These are phyloP conservation scores for Enteromius argenteus DNA, from an alignment of 2,797 vertebrate species.

Conservation along the genomic window DNA sequence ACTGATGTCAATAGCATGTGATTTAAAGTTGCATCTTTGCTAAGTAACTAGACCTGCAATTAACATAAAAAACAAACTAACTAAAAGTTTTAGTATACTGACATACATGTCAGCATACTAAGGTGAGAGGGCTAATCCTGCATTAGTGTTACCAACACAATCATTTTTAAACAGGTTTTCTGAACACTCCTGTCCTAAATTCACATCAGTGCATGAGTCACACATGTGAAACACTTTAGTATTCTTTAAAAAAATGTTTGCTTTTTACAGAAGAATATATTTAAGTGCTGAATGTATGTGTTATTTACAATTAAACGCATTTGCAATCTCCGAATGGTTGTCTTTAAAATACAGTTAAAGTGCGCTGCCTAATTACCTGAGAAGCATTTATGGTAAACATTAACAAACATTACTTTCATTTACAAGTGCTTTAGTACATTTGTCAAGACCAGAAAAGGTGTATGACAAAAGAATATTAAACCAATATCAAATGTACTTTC, in stretches of 20 bases:
- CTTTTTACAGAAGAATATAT: too few relatives aligned
- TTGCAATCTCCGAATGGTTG: neutral
- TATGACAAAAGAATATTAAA: neutral
- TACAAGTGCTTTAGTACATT: too few relatives aligned
- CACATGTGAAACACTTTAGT: neutral
- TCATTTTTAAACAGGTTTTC: neutral
- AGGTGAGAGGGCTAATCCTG: neutral
- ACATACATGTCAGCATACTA: neutral
- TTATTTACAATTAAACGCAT: neutral
- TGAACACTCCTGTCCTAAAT: neutral
- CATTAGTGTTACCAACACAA: neutral
- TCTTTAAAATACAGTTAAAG: neutral
- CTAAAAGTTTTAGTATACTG: neutral
- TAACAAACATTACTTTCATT: neutral
- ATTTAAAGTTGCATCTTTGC: neutral
- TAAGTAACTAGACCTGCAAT: neutral
- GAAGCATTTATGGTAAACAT: neutral
- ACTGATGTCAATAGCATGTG: neutral
- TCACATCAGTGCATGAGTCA: neutral
- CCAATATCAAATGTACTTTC: neutral
- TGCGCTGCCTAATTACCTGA: too few relatives aligned
- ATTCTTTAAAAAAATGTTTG: neutral
- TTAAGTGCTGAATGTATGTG: neutral
- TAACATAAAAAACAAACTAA: neutral
- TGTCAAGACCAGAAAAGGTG: neutral